Evolutionary conservation across 2,888 invertebrate species (phyloP).

Genomic region (Scaptomyza caliginosa): DNA sequence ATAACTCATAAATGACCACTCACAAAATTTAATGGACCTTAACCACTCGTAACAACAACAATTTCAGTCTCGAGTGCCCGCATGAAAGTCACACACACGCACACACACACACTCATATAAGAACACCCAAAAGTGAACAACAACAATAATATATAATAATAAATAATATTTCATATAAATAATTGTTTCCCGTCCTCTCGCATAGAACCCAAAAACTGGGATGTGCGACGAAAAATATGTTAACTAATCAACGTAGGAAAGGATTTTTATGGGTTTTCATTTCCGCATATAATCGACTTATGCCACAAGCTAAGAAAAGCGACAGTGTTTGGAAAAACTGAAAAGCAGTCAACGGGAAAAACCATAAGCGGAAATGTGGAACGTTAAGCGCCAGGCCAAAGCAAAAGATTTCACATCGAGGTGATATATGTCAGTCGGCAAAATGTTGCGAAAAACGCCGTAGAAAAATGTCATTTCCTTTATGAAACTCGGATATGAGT

Average conservation of each 20-base stretch:
- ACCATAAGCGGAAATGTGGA: constrained; percentile 83
- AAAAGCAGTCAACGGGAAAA: constrained; percentile 85
- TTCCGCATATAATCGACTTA: constrained; percentile 80
- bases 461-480: constrained; percentile 78
- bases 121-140: constrained; percentile 42
- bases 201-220: constrained; percentile 23
- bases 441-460: constrained; percentile 46
- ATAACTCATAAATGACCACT: constrained; percentile 56
- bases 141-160: constrained; percentile 78
- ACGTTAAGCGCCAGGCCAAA: constrained; percentile 74
- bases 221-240: constrained; percentile 77
- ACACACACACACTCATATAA: constrained; percentile 13
- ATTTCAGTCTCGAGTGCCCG: constrained; percentile 22
- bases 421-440: constrained; percentile 67
- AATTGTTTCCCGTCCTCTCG: constrained; percentile 79
- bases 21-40: constrained; percentile 63
- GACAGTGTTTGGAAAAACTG: not conserved
- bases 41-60: constrained; percentile 41
- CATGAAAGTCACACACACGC: not conserved
- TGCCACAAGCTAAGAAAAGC: constrained; percentile 39
- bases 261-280: constrained; percentile 84
- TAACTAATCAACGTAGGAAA: constrained; percentile 84
- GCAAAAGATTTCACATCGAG: constrained; percentile 49
- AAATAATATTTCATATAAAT: constrained; percentile 83
- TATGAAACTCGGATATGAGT: constrained; percentile 72